phyloP scores from a whole-genome alignment of 1,140 invertebrate genomes.

The Drosophila equinoxialis region DNA sequence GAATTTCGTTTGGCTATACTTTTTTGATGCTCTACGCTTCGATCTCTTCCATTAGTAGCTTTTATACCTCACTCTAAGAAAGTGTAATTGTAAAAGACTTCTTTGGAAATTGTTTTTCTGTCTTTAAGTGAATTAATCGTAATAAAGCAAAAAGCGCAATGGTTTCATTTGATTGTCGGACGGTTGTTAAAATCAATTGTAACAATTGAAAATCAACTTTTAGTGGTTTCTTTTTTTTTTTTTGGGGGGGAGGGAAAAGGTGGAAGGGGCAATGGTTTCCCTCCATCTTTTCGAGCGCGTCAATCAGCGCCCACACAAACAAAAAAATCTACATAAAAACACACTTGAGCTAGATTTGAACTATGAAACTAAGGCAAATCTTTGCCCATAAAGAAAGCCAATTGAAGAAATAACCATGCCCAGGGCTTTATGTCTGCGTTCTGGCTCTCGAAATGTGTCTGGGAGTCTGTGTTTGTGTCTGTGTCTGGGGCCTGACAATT shows the following conservation, averaged over 20 bases:
- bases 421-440: constrained; percentile 20
- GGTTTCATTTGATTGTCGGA: constrained; percentile 64
- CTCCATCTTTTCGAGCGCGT: neutral
- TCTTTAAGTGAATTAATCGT: constrained; percentile 51
- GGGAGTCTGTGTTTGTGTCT: neutral
- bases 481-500: constrained; percentile 21
- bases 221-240: neutral
- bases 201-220: constrained; percentile 69
- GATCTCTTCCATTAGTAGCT: neutral
- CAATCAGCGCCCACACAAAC: constrained; percentile 15
- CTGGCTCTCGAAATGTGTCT: constrained; percentile 12
- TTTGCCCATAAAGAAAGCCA: constrained; percentile 35
- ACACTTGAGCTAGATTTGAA: constrained; percentile 68
- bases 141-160: constrained; percentile 62
- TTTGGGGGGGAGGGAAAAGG: neutral
- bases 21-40: neutral
- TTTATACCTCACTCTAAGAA: neutral
- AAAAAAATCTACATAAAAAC: constrained; percentile 71
- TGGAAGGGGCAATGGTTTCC: neutral
- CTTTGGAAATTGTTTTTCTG: constrained; percentile 27
- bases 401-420: constrained; percentile 24
- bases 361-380: constrained; percentile 31
- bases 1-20: neutral
- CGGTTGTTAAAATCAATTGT: constrained; percentile 65
- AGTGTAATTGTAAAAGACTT: constrained; percentile 19